phyloP scores from a whole-genome alignment of 2,113 vertebrate species.

The Corythaeola cristata region DNA sequence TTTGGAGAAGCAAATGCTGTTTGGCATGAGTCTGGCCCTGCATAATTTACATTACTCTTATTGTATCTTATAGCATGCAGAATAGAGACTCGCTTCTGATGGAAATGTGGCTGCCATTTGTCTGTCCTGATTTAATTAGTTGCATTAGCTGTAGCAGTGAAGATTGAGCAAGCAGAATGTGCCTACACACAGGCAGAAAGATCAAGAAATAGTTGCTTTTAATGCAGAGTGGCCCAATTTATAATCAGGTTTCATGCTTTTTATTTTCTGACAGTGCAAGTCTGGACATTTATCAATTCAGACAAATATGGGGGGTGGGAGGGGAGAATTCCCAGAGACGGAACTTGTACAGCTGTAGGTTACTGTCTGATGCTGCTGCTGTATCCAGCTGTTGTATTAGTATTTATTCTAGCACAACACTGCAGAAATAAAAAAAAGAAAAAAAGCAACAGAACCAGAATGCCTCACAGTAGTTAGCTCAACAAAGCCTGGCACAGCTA shows the following conservation, averaged over 20 bases:
- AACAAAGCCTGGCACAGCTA: not conserved
- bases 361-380: not conserved
- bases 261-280: not conserved
- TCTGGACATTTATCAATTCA: not conserved
- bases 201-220: not conserved
- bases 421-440: not conserved
- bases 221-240: not conserved
- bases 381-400: conserved; percentile 21
- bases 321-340: not conserved
- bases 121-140: not conserved
- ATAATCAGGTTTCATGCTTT: not conserved
- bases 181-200: not conserved
- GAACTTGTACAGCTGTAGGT: not conserved
- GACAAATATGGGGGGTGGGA: not conserved
- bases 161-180: not conserved
- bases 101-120: conserved; percentile 31
- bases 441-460: not conserved
- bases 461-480: not conserved
- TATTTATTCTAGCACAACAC: not conserved
- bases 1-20: conserved; percentile 34
- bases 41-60: conserved; percentile 31
- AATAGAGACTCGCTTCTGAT: not conserved
- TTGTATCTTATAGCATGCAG: conserved; percentile 7
- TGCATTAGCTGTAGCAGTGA: not conserved
- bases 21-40: not conserved